Base-by-base conservation (phyloP, 1,140 invertebrate species). In the Uloborus diversus region DNA sequence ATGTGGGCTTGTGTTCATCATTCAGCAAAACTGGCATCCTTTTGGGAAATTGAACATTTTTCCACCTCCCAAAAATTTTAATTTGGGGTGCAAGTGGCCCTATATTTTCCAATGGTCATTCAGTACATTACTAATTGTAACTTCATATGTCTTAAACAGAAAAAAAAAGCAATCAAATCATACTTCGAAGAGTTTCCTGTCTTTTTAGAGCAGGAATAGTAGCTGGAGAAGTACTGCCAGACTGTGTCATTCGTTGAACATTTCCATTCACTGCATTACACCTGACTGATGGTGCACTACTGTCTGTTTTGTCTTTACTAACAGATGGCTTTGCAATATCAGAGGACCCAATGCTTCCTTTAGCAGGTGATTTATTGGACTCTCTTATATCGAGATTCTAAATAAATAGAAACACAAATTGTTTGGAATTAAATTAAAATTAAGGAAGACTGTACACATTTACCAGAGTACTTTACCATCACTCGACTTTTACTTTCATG, bases 181-280 rank as follows among this genome's bases (percentile, higher is more conserved):
- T 33, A 79, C 76, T 79, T 49, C 76, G 35, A n/a, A 69, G n/a
- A 11, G 76, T 79, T 61, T 79, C 76, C 20, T 79, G 76, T 3
- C 76, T 25, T 35, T 79, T 79, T 13, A 79, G 33, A 3, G 76
- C 5, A 32, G 75, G 75, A 14, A 78, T 56, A 1, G 65, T 56
- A 23, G 66, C 65, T n/a, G 82, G 79, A 14, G 79, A 75, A n/a
- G 76, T 78, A 32, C 71, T 81, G 11, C 59, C 33, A n/a, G 62
- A 33, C 3, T 33, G 47, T 27, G 75, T 37, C 75, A 78, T 78
- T 3, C 65, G 61, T 68, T 71, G 71, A 51, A 80, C 57, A 51
- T 53, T 76, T 33, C 82, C 82, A 81, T 82, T 82, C n/a, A 82
- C 59, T 33, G 79, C 61, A 23, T 56, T 79, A 27, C 69, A 53